Evolutionary conservation across 2,113 vertebrate genomes (phyloP).

Genomic region (Thryonomys swinderianus): DNA sequence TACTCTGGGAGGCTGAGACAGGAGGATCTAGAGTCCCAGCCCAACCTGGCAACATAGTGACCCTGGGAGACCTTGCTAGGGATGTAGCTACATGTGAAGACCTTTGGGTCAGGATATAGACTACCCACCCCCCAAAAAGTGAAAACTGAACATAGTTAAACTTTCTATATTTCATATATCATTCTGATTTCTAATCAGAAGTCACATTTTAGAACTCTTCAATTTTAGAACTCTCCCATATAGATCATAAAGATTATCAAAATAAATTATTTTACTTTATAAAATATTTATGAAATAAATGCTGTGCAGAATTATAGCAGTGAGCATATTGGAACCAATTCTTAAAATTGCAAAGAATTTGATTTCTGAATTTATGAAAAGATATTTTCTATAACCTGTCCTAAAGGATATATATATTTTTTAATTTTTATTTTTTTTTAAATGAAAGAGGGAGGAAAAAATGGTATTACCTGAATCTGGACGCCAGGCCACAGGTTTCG

Average conservation of each 20-base stretch:
- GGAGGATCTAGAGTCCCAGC: neutral
- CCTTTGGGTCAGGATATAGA: neutral
- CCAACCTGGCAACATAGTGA: neutral
- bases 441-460: conserved; percentile 67
- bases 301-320: neutral
- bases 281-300: neutral
- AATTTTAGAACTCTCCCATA: neutral
- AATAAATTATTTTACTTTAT: conserved; percentile 39
- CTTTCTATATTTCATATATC: neutral
- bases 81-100: neutral
- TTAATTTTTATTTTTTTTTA: neutral
- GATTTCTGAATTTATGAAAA: neutral
- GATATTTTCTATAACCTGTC: conserved; percentile 43
- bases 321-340: neutral
- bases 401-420: conserved; percentile 51
- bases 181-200: conserved; percentile 26
- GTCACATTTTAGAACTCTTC: conserved; percentile 18
- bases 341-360: neutral
- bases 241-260: neutral
- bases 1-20: neutral
- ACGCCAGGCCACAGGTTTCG: conserved; percentile 82
- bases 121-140: neutral
- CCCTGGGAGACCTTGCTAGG: neutral
- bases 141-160: conserved; percentile 9
- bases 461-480: conserved; percentile 86